These are phyloP conservation scores for Bos indicus DNA, from an alignment of 2,113 vertebrate genomes.

Conservation along the genomic window DNA sequence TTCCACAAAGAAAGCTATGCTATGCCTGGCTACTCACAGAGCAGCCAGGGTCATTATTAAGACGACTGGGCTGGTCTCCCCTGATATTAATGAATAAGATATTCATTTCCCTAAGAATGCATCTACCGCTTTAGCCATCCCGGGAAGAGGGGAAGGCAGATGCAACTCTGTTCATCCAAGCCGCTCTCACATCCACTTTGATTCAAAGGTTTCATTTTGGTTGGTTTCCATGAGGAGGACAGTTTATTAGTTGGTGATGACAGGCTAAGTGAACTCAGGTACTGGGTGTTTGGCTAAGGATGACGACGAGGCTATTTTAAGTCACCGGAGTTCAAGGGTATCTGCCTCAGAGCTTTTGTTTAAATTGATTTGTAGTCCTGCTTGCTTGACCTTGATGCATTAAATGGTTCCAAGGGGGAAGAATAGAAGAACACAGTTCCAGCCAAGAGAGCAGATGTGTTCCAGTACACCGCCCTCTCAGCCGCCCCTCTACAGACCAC, in stretches of 20 bases:
- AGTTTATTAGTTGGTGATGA: conserved; percentile 54
- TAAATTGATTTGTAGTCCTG: conserved; percentile 60
- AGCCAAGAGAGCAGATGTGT: background rate
- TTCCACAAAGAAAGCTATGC: background rate
- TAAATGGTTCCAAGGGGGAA: conserved; percentile 45
- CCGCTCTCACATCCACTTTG: background rate
- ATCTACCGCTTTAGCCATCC: background rate
- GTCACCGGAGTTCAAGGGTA: conserved; percentile 61
- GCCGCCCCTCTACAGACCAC: background rate
- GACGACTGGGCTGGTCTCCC: background rate
- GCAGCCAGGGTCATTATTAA: background rate
- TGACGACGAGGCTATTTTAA: conserved; percentile 56
- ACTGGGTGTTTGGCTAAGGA: conserved; percentile 23
- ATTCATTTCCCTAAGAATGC: conserved; percentile 52
- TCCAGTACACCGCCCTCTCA: fast-evolving
- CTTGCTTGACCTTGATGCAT: conserved; percentile 57
- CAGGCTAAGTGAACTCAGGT: conserved; percentile 54
- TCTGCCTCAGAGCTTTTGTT: conserved; percentile 66
- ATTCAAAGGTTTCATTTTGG: conserved; percentile 44
- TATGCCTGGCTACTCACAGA: background rate
- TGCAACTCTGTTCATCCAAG: conserved; percentile 42
- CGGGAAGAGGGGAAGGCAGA: background rate
- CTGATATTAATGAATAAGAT: background rate
- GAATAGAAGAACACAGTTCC: background rate
- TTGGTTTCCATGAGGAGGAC: conserved; percentile 51